Conservation (phyloP, 2,888 invertebrate species). For the Hydrotaea cyrtoneurina region DNA sequence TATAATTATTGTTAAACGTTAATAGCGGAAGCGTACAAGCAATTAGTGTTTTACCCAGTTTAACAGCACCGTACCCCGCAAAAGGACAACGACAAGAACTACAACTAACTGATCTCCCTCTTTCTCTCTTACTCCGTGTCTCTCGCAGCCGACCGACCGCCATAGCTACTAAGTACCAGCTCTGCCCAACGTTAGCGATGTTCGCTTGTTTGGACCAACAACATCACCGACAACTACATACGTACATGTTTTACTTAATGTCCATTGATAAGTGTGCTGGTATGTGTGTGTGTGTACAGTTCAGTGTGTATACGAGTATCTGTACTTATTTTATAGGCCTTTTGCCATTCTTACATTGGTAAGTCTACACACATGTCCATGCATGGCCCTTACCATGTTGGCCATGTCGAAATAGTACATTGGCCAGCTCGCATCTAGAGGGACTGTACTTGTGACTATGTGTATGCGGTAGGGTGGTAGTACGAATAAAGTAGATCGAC, state of each 20-base stretch:
- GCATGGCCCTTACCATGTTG: background rate
- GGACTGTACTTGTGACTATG: background rate
- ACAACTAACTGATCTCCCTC: background rate
- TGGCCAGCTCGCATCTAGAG: background rate
- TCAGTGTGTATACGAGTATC: background rate
- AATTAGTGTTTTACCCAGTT: constrained; percentile 66
- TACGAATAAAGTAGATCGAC: too few relatives aligned
- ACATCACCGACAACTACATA: too few relatives aligned
- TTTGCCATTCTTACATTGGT: background rate
- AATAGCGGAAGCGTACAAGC: constrained; percentile 67
- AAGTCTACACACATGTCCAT: background rate
- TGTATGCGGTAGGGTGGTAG: background rate
- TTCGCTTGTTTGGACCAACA: background rate
- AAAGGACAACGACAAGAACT: constrained; percentile 28
- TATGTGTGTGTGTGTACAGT: background rate
- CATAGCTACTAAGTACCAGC: too few relatives aligned
- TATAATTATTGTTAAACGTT: constrained; percentile 67
- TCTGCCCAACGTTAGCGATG: background rate
- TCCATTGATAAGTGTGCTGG: constrained; percentile 28
- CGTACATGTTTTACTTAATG: constrained; percentile 53
- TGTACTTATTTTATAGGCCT: constrained; percentile 35
- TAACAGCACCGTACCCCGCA: constrained; percentile 58
- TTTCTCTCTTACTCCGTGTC: too few relatives aligned
- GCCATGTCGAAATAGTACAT: background rate
- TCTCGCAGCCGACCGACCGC: too few relatives aligned